Conservation (phyloP, 2,113 vertebrate species). For the Raja brachyura region DNA sequence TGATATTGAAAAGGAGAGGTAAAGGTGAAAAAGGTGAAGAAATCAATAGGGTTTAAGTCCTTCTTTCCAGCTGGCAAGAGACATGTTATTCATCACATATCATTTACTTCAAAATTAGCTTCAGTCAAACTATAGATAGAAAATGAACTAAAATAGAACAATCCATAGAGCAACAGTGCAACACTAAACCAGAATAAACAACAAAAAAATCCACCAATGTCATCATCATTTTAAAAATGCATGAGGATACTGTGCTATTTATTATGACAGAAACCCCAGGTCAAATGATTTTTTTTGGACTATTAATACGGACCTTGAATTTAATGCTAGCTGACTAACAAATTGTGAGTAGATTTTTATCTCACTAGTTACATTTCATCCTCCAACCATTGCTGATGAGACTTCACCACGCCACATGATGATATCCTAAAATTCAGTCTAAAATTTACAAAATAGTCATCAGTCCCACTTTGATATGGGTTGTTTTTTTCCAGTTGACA, state of each 20-base stretch:
- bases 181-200: neutral
- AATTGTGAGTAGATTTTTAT: slow-evolving; percentile 23
- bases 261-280: slow-evolving; percentile 18
- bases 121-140: slow-evolving; percentile 8
- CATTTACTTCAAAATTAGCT: slow-evolving; percentile 38
- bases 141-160: slow-evolving; percentile 32
- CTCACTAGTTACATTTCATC: neutral
- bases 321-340: slow-evolving; percentile 19
- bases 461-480: neutral
- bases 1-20: slow-evolving; percentile 2
- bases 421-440: neutral
- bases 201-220: neutral
- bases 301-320: slow-evolving; percentile 21
- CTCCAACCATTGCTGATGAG: neutral
- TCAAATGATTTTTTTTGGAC: slow-evolving; percentile 23
- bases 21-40: slow-evolving; percentile 29
- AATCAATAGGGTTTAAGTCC: slow-evolving; percentile 27
- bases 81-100: slow-evolving; percentile 29
- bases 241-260: slow-evolving; percentile 24
- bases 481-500: slow-evolving; percentile 23
- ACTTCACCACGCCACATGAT: neutral
- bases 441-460: neutral
- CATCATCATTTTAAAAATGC: slow-evolving; percentile 26
- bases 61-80: slow-evolving; percentile 18
- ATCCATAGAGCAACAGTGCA: neutral